Evolutionary conservation across 2,113 vertebrate genomes (phyloP).

Genomic region (Empidonax alnorum): DNA sequence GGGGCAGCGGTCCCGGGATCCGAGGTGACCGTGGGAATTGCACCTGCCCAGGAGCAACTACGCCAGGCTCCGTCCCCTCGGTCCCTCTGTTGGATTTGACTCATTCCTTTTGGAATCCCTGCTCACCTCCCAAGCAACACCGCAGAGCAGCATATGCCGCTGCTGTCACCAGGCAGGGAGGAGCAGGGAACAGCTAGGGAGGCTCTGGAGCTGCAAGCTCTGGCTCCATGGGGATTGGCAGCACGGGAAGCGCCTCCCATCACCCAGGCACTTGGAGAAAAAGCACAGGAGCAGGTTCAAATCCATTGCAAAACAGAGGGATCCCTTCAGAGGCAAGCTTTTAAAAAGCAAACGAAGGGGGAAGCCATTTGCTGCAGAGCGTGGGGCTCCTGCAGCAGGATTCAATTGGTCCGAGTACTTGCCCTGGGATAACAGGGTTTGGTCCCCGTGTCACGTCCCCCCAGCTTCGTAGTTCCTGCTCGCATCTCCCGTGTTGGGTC

Average conservation of each 20-base stretch:
- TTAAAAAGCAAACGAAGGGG: not conserved
- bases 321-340: not conserved
- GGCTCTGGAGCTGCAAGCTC: not conserved
- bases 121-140: not conserved
- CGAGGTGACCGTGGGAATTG: not conserved
- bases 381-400: not conserved
- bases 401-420: not conserved
- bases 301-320: not conserved
- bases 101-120: not conserved
- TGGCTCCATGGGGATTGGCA: not conserved
- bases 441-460: rapidly evolving
- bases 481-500: not conserved
- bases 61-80: not conserved
- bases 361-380: not conserved
- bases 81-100: not conserved
- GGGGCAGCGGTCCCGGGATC: not conserved
- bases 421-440: not conserved
- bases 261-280: not conserved
- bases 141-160: not conserved
- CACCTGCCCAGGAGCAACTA: not conserved
- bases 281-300: not conserved
- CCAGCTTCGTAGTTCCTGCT: not conserved
- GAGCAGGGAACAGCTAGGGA: not conserved
- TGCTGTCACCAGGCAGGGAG: not conserved
- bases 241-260: not conserved